phyloP scores from a whole-genome alignment of 2,113 vertebrate genomes.

The Callipepla squamata region DNA sequence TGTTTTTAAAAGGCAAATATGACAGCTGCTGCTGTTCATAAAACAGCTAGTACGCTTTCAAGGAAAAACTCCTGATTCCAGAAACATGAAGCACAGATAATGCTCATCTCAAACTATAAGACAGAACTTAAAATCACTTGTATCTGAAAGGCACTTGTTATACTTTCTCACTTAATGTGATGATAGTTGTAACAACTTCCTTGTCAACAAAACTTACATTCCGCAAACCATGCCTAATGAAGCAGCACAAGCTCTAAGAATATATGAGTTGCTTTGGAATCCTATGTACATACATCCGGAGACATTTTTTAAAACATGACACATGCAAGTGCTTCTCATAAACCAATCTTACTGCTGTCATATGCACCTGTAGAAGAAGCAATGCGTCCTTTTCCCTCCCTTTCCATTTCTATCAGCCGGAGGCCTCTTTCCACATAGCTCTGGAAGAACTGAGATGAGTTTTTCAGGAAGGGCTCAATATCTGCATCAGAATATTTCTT shows the following conservation, averaged over 20 bases:
- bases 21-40: not conserved
- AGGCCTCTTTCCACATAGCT: conserved; percentile 98
- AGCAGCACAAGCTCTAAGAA: not conserved
- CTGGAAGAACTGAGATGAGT: conserved; percentile 97
- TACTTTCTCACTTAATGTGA: not conserved
- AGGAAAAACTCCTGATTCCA: not conserved
- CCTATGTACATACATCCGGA: not conserved
- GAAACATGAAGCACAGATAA: not conserved
- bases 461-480: conserved; percentile 95
- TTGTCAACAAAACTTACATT: not conserved
- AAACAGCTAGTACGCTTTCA: not conserved
- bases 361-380: conserved; percentile 84
- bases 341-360: not conserved
- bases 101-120: not conserved
- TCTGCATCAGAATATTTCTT: conserved; percentile 97
- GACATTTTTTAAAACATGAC: not conserved
- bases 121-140: not conserved
- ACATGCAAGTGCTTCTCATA: not conserved
- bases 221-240: not conserved
- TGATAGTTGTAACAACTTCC: not conserved
- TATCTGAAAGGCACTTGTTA: too few relatives aligned
- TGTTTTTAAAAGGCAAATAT: not conserved
- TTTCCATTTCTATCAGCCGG: conserved; percentile 93
- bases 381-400: conserved; percentile 90
- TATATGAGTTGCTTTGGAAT: not conserved